A percentile compares a stretch with the other conserved stretches of the same genome.
Conservation (phyloP, 2,113 vertebrate species). For the Callospermophilus lateralis region DNA sequence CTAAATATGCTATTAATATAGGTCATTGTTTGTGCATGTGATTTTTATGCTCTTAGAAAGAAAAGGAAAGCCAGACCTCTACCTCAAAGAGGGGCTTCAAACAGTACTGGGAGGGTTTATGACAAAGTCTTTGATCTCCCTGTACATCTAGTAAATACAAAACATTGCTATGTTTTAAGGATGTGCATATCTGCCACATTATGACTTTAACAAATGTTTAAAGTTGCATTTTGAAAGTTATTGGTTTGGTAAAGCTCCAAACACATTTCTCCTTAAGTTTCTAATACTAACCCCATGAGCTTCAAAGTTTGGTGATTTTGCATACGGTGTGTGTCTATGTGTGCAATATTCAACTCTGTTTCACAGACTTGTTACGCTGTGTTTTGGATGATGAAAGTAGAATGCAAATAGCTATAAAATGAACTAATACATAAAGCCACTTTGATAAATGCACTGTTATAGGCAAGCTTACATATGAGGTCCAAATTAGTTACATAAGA, state of each 20-base stretch:
- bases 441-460: not conserved
- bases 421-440: not conserved
- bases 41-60: slow-evolving; percentile 53
- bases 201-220: slow-evolving; percentile 76
- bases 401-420: slow-evolving; percentile 59
- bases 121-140: slow-evolving; percentile 75
- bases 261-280: slow-evolving; percentile 50
- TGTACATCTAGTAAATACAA: slow-evolving; percentile 59
- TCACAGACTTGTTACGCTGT: not conserved
- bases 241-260: slow-evolving; percentile 71
- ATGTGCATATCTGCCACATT: slow-evolving; percentile 61
- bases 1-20: slow-evolving; percentile 75
- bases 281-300: not conserved
- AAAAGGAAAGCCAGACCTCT: slow-evolving; percentile 25
- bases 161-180: slow-evolving; percentile 48
- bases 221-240: slow-evolving; percentile 55
- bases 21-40: slow-evolving; percentile 56
- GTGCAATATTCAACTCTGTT: not conserved
- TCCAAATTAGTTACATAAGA: not conserved
- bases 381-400: slow-evolving; percentile 57
- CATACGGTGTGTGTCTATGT: not conserved
- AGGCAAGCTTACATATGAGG: not conserved
- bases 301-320: slow-evolving; percentile 11
- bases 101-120: slow-evolving; percentile 49
- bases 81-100: slow-evolving; percentile 60